Evolutionary conservation across 2,888 invertebrate genomes (phyloP).

Genomic region (Tethea ocularis): DNA sequence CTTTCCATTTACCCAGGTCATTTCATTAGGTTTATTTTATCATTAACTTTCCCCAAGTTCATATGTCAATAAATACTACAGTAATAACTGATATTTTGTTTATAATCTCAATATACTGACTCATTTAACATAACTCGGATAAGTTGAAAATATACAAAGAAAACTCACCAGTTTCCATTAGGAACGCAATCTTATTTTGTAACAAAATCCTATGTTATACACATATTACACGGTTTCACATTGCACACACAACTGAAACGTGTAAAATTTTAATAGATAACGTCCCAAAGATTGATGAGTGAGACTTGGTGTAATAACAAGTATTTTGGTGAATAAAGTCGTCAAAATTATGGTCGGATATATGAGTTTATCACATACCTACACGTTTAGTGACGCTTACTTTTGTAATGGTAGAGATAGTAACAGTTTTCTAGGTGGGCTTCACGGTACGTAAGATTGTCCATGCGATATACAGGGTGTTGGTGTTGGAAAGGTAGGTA

Average conservation of each 20-base stretch:
- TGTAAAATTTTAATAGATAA: neutral
- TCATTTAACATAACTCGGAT: neutral
- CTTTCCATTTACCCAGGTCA: too few species aligned
- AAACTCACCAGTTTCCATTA: conserved; percentile 61
- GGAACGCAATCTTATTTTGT: conserved; percentile 17
- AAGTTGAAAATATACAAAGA: conserved; percentile 15
- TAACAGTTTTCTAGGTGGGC: conserved; percentile 38
- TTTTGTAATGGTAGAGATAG: conserved; percentile 49
- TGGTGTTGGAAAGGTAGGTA: neutral
- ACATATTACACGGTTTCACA: conserved; percentile 48
- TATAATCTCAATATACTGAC: too few species aligned
- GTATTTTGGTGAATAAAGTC: conserved; percentile 15
- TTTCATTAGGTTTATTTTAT: too few species aligned
- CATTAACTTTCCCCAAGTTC: too few species aligned
- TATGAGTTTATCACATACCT: neutral
- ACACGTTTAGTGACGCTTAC: conserved; percentile 30
- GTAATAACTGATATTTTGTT: too few species aligned
- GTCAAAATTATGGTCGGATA: conserved; percentile 19
- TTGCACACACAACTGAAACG: conserved; percentile 13
- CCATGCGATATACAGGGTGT: conserved; percentile 44
- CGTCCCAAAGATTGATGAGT: conserved; percentile 2
- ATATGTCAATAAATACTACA: too few species aligned
- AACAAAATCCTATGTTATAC: conserved; percentile 27
- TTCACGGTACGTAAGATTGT: conserved; percentile 32
- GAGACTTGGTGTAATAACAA: neutral